phyloP scores from a whole-genome alignment of 2,113 vertebrate species.

The Azemiops feae region DNA sequence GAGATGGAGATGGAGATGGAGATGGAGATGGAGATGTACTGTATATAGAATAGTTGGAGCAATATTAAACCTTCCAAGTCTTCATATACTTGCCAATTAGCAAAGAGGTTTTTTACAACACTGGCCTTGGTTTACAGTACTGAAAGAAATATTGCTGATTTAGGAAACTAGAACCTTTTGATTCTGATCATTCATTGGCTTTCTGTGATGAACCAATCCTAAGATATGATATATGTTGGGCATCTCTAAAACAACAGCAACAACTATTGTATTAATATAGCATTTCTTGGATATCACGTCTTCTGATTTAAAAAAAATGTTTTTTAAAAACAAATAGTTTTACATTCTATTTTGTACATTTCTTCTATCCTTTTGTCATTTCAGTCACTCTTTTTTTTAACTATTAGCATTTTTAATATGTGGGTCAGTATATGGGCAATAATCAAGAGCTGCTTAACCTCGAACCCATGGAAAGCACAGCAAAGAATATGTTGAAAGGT shows the following conservation, averaged over 20 bases:
- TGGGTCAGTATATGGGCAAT: background rate
- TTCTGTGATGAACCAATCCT: background rate
- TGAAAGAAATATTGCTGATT: background rate
- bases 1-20: no score
- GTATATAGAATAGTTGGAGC: background rate
- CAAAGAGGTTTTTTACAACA: background rate
- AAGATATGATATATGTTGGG: background rate
- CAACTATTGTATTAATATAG: background rate
- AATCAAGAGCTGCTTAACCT: background rate
- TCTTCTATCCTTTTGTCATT: background rate
- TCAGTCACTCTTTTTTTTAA: background rate
- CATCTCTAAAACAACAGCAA: background rate
- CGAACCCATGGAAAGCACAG: background rate
- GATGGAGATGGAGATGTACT: background rate
- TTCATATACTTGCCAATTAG: background rate
- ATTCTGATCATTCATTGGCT: background rate
- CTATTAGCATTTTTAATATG: no score
- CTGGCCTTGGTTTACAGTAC: background rate
- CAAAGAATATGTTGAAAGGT: background rate
- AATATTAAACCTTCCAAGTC: background rate
- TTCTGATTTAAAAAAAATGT: background rate
- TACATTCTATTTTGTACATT: background rate
- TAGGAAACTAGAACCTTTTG: accelerated
- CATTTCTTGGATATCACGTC: background rate
- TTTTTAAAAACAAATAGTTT: background rate